These are phyloP conservation scores for Acanthococcus lagerstroemiae DNA, from an alignment of 2,888 invertebrate genomes.

Conservation along the genomic window DNA sequence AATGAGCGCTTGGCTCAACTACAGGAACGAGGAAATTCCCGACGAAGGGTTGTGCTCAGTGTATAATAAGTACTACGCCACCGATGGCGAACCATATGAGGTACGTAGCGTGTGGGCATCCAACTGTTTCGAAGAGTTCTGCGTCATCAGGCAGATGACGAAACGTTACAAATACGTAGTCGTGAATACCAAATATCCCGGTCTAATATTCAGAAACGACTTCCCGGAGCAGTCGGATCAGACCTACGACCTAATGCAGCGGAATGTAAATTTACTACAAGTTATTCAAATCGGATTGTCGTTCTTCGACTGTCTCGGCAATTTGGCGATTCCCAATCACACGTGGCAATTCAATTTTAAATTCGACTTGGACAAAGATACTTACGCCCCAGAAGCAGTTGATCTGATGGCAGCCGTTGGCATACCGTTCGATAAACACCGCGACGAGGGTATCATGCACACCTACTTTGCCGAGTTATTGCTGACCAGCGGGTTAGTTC, in stretches of 20 bases:
- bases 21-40: slow-evolving; percentile 8
- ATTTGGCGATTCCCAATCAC: slow-evolving; percentile 76
- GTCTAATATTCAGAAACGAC: slow-evolving; percentile 91
- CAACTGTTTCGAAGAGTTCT: slow-evolving; percentile 56
- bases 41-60: slow-evolving; percentile 16
- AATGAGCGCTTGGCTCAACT: slow-evolving; percentile 17
- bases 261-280: slow-evolving; percentile 94
- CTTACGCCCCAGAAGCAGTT: slow-evolving; percentile 99
- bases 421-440: slow-evolving; percentile 94
- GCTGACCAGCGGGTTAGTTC: slow-evolving; percentile 93
- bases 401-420: slow-evolving; percentile 93
- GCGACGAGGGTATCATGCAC: slow-evolving; percentile 96
- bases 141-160: slow-evolving; percentile 72
- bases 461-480: slow-evolving; percentile 93
- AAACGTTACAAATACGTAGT: slow-evolving; percentile 53
- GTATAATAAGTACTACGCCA: slow-evolving; percentile 13
- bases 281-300: slow-evolving; percentile 95
- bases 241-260: slow-evolving; percentile 85
- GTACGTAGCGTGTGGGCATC: slow-evolving; percentile 18
- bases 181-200: slow-evolving; percentile 97
- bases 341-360: slow-evolving; percentile 99
- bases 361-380: slow-evolving; percentile 93
- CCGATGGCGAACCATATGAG: slow-evolving; percentile 10
- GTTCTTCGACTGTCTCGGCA: slow-evolving; percentile 94
- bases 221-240: slow-evolving; percentile 85